Base-by-base conservation (phyloP, 2,797 vertebrate species). In the Coregonus suidteri region DNA sequence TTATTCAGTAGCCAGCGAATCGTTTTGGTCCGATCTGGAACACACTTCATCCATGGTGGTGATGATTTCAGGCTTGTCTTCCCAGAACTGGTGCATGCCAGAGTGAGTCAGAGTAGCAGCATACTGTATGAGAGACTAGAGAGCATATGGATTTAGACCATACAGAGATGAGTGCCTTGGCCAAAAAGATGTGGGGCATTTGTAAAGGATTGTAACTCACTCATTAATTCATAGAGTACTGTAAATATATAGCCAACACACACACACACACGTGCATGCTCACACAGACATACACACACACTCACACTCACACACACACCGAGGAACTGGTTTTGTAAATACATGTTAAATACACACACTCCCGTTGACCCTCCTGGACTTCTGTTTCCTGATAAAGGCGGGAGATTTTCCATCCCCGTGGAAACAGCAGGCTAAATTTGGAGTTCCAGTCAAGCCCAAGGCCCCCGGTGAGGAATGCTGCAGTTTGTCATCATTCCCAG, bases 361-460 rank as follows among this genome's bases (percentile, higher is more conserved):
- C 82, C 41, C 9, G 41, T 47, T 47, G 41, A 47, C 85, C 77
- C 76, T 69, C 77, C 66, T 47, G 41, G 72, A 47, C 86, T 83
- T 73, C 81, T 3, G 70, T 88, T 93, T 94, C 90, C 91, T 91
- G 89, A 92, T 92, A 83, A 86, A 90, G 80, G 74, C 52, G 62
- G 76, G 75, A 91, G 83, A 93, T 90, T 90, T 93, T 92, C 87
- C 88, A 89, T 92, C 72, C 75, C 87, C 79, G 82, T 78, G 65
- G 82, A 81, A 87, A 86, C 86, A 80, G 75, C 86, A 79, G 75
- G 86, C 91, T 94, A 94, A 92, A 92, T 95, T 91, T 93, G 90
- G 91, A 90, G 82, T 85, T 89, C 82, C 80, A 85, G 81, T 79
- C 64, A 73, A 87, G 85, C 84, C 85, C 76, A 6, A 85, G 3